Base-by-base conservation (phyloP, 2,888 invertebrate species). In the Cremastinae sp. region DNA sequence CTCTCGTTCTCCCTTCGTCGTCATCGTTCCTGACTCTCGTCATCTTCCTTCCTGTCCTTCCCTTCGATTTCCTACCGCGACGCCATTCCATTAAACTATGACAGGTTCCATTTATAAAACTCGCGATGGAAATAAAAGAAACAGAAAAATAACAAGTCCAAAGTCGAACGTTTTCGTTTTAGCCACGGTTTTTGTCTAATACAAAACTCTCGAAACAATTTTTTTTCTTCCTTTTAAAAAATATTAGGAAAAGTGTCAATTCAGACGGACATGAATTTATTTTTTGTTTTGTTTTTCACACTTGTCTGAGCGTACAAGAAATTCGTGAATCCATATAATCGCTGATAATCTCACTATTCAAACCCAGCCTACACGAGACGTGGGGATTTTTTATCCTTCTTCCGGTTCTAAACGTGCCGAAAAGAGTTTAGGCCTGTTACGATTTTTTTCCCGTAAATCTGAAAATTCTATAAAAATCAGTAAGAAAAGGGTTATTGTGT, bases 81-180 rank as follows among this genome's bases (percentile, higher is more conserved):
- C 79, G 80, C 78, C 78, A 80, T 78, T 79, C 81, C 83, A 83
- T 86, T 84, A 83, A 85, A 85, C 81, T 82, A 83, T 83, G 82
- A 82, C 84, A 79, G 49, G 76, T 77, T 75, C 75, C 78, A 80
- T 81, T 80, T 79, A 79, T 82, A 78, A 75, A 78, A 70, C 70
- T 12, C 16, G 14, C 22, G 9, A 37, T 45, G 51, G n/a, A 55
- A 58, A 61, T 45, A 22, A 69, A 64, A 69, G 41, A 10, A 10
- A 35, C 39, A 47, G 39, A 39, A 14, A 28, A 51, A 14, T 35
- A 16, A 53, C 45, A n/a, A n/a, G 22, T 22, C 61, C 53, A 56
- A 37, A 18, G 7, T 56, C n/a, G 45, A 35, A 14, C 18, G 28
- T 55, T 49, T 51, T 61, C 47, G 28, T 28, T 5, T 28, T 5